Evolutionary conservation across 2,888 invertebrate genomes (phyloP).

Genomic region (Lepeophtheirus nordmannii): DNA sequence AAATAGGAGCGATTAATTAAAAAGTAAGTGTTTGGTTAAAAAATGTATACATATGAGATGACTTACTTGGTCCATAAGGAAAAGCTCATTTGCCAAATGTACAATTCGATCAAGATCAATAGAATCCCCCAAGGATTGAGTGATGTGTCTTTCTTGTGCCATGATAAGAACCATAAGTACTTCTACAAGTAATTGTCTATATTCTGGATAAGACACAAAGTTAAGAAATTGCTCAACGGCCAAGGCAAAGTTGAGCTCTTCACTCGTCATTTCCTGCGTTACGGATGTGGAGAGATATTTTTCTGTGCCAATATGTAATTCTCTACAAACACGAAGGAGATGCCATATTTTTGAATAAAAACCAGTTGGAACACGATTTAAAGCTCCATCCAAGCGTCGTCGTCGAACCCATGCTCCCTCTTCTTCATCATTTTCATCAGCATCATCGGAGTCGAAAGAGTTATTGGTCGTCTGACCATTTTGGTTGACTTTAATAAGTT

Average conservation of each 20-base stretch:
- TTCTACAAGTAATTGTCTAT: constrained; percentile 88
- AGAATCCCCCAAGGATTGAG: constrained; percentile 55
- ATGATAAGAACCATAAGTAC: constrained; percentile 88
- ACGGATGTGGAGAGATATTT: constrained; percentile 65
- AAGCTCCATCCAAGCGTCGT: constrained; percentile 81
- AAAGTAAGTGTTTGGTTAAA: background rate
- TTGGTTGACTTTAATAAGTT: too few species aligned
- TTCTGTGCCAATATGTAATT: constrained; percentile 77
- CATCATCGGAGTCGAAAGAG: constrained; percentile 31
- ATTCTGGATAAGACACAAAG: constrained; percentile 93
- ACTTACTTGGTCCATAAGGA: constrained; percentile 78
- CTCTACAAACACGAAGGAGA: constrained; percentile 72
- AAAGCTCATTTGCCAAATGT: constrained; percentile 81
- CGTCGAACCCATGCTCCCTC: constrained; percentile 95
- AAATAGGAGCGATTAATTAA: constrained; percentile 28
- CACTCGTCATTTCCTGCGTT: constrained; percentile 97
- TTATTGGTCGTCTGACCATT: constrained; percentile 29
- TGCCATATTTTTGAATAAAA: constrained; percentile 92
- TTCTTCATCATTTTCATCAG: constrained; percentile 47
- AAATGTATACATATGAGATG: constrained; percentile 26
- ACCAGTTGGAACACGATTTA: constrained; percentile 88
- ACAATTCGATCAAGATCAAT: constrained; percentile 82
- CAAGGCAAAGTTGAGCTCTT: constrained; percentile 92
- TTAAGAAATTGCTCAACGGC: constrained; percentile 93
- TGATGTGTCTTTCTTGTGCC: constrained; percentile 65